Evolutionary conservation across 2,797 vertebrate species (phyloP), one percentile per base, ranked within the genome.

Genomic region (Mus minutoides): DNA sequence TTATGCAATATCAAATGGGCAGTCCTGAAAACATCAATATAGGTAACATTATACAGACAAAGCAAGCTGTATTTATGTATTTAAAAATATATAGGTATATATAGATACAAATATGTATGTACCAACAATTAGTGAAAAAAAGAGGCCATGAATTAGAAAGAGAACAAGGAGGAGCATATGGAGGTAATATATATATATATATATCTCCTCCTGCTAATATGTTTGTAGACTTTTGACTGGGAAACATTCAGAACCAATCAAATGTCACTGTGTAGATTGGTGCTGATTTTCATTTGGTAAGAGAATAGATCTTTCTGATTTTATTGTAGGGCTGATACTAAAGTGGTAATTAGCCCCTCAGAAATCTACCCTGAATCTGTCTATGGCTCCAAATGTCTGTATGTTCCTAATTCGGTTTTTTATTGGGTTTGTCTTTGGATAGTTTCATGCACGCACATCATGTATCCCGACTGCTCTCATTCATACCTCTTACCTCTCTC

Each of bases 351-450:
- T 80, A 37, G 16, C 56, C 40, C 87, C 46, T 94, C 76, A 29
- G 87, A 79, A 95, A 94, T 8, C 16, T 91, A 19, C 78, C 49
- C 8, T 78, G 88, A 80, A 84, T 67, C 49, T 84, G 69, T 64
- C 46, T 91, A 24, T 26, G 95, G 49, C 56, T 95, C 75, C 78
- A 46, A 71, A 86, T 56, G 60, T n/a, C 43, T 69, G 21, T 86
- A 84, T 62, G 40, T 84, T 62, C 29, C 40, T 46, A 34, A 34
- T 46, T 16, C 58, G 34, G 34, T 14, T 67, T 83, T 22, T 64
- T 69, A 85, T 52, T 69, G 67, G 31, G 40, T 43, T 85, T 16
- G 21, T n/a, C n/a, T 43, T n/a, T 86, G 14, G 46, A 52, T 13
- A 69, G 9, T n/a, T 52, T 52, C 22, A 14, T 26, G 14, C 21